Evolutionary conservation across 2,888 invertebrate genomes (phyloP), one percentile per base, ranked within the genome.

Genomic region (Macrophya alboannulata): DNA sequence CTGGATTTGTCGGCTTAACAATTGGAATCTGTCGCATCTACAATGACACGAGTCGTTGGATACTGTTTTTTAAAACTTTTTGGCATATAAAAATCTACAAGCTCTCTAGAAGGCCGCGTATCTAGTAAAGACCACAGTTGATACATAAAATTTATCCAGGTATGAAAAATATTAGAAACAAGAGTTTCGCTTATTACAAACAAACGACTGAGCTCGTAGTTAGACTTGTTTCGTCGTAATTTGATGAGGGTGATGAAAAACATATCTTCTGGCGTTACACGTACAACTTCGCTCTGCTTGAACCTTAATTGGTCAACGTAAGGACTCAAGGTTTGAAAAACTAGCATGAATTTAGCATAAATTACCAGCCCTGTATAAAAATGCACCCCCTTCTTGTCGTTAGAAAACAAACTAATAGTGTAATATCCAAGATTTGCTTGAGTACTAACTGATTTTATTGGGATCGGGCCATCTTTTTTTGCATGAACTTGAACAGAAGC

Each of bases 21-120:
- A 87, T 86, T 8, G 86, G 84, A 5, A 89, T 84, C 88, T 40
- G 89, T 88, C 17, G 84, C 87, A 83, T 88, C 89, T 25, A 88
- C 82, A 59, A 89, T 88, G 12, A 88, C 87, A 31, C 88, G 31
- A 21, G 88, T 87, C 31, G 85, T 45, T 5, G 87, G 85, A 87
- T 86, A 88, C 0, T 10, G 21, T 25, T 62, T 25, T 9, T 25
- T 25, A 12, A 62, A 62, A 25, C 62, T 25, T 25, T 10, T 12
- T 0, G 62, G 62, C 62, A 25, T 62, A 62, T 62, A 62, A 25
- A 21, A 25, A 25, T 62, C 62, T 21, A 62, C 62, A 10, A 62
- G 10, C 3, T 62, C 21, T 10, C 62, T 9, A 25, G 10, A 62
- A 3, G 21, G 62, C 62, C 25, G 21, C 0, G 62, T 62, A 62